Base-by-base conservation (phyloP, 2,113 vertebrate genomes). In the Ptilonorhynchus violaceus region DNA sequence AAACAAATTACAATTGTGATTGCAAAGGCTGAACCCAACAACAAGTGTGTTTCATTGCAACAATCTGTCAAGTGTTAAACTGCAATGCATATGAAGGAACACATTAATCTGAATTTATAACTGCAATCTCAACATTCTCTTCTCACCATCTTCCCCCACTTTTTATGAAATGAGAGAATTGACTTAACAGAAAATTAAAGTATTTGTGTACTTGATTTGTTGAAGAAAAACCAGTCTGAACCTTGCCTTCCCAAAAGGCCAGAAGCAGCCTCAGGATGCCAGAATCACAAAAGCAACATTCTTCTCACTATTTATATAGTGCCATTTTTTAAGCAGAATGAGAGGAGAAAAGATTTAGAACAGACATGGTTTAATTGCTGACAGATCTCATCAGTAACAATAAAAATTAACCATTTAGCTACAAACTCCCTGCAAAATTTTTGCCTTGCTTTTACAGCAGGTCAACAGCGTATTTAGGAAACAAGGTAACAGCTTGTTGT, bases 281-380 rank as follows among this genome's bases (percentile, higher is more conserved):
- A 95, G 60, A 78, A 60, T 56, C 64, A 77, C 78, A 96, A 86
- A 92, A 92, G 83, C 44, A 87, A 56, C 73, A 81, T 92, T 95
- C 79, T 77, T 91, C 41, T 72, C 58, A 22, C 35, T 92, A 80
- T 86, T 95, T 93, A 81, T 77, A 39, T 18, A 89, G 49, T 33
- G 52, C 62, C 85, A 76, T 7, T 88, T 94, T 86, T 39, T 35
- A 84, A 93, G 69, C 60, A 89, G 59, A 35, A 85, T 42, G 31
- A 90, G 44, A 89, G 41, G 8, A 91, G 42, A 85, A 79, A 75
- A 88, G 17, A 90, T 77, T 90, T 60, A 89, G 80, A 96, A 84
- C 83, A 96, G 90, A 77, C 94, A 44, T 11, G 13, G 22, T 52
- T 90, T 92, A 96, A 96, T 68, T 96, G 64, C 33, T 56, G 94